Percentiles rank a stretch among this genome's conserved stretches.
These are phyloP conservation scores for Leucoraja erinaceus DNA, from an alignment of 2,113 vertebrate genomes.

Conservation along the genomic window DNA sequence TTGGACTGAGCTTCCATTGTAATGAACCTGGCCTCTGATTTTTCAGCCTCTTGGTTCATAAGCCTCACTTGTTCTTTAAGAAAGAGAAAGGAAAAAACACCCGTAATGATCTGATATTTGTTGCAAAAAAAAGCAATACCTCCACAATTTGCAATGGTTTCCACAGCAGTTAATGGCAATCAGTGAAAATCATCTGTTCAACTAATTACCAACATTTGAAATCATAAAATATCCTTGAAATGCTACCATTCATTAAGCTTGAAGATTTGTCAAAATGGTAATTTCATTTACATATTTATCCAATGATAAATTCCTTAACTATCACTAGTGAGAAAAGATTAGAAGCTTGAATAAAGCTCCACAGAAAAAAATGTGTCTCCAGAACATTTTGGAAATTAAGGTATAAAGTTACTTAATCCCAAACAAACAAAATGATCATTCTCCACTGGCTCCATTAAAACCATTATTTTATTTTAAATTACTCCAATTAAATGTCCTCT, in stretches of 20 bases:
- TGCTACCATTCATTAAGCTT: too few species aligned
- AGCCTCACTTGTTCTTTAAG: conserved; percentile 65
- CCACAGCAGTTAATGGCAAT: too few species aligned
- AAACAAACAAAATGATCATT: neutral
- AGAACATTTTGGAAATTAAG: neutral
- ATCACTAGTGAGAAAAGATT: neutral
- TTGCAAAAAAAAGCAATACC: too few species aligned
- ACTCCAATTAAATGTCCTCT: neutral
- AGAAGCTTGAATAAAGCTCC: neutral
- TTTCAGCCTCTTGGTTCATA: conserved; percentile 72
- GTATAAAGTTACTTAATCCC: neutral
- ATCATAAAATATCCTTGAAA: too few species aligned
- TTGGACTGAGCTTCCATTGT: conserved; percentile 88
- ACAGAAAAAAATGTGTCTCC: neutral
- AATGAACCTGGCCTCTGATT: conserved; percentile 79
- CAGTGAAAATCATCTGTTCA: too few species aligned
- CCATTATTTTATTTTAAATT: neutral
- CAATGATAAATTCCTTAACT: neutral
- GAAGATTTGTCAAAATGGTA: too few species aligned
- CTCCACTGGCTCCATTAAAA: neutral
- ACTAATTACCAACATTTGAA: too few species aligned
- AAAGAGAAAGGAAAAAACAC: conserved; percentile 23
- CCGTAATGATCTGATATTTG: neutral
- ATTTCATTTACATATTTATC: too few species aligned
- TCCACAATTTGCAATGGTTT: too few species aligned